Percentiles rank a stretch among this genome's conserved stretches.
phyloP scores from a whole-genome alignment of 2,113 vertebrate species.

The Mobula hypostoma region DNA sequence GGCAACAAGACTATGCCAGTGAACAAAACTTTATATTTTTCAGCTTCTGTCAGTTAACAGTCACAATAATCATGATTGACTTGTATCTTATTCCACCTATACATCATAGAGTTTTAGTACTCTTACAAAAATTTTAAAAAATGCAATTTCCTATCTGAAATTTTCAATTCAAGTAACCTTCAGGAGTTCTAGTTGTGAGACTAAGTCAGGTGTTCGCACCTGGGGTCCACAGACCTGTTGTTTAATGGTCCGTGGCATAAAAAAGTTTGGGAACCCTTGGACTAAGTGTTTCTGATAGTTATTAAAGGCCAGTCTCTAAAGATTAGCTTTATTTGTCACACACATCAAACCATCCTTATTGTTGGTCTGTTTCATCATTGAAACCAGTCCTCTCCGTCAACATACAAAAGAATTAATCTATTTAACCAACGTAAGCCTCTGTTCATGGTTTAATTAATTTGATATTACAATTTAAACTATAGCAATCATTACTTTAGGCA shows the following conservation, averaged over 20 bases:
- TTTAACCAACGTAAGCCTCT: not conserved
- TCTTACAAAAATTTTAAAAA: not conserved
- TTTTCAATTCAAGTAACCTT: not conserved
- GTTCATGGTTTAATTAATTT: too few relatives aligned
- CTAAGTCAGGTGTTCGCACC: too few relatives aligned
- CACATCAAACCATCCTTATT: not conserved
- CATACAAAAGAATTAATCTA: not conserved
- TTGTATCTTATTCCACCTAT: not conserved
- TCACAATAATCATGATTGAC: not conserved
- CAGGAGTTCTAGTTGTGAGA: not conserved
- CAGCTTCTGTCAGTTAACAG: too few relatives aligned
- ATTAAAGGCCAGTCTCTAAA: not conserved
- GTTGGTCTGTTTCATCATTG: not conserved
- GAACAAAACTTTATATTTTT: too few relatives aligned
- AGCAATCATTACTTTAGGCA: not conserved
- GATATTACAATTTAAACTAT: not conserved
- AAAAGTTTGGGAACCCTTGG: too few relatives aligned
- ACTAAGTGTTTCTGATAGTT: not conserved
- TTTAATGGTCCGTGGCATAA: too few relatives aligned
- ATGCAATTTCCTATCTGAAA: not conserved
- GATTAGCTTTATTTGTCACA: too few relatives aligned
- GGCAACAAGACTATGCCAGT: too few relatives aligned
- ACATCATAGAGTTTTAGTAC: too few relatives aligned
- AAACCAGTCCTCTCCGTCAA: not conserved
- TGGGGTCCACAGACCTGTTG: too few relatives aligned